Conservation (phyloP, 2,888 invertebrate genomes). For the Drosophila neutralis region DNA sequence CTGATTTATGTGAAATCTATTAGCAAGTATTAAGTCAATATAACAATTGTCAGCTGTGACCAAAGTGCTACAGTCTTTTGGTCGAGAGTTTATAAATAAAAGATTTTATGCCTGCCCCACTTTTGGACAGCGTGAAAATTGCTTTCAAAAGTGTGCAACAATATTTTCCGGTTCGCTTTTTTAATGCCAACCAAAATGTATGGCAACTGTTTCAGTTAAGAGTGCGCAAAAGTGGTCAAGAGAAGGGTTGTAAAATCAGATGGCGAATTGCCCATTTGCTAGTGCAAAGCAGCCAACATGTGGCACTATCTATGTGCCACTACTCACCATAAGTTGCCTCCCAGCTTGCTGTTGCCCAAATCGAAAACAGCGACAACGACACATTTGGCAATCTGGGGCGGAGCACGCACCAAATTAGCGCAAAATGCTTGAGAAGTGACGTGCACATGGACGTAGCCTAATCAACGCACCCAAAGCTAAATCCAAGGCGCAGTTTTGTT, state of each 20-base stretch:
- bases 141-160: constrained; percentile 39
- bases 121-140: constrained; percentile 57
- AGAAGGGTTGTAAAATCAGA: constrained; percentile 57
- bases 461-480: constrained; percentile 53
- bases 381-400: constrained; percentile 57
- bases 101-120: constrained; percentile 64
- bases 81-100: constrained; percentile 63
- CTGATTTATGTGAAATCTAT: constrained; percentile 74
- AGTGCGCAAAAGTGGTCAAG: constrained; percentile 12
- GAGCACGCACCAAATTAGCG: constrained; percentile 62
- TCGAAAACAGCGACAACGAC: constrained; percentile 28
- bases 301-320: constrained; percentile 15
- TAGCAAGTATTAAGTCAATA: constrained; percentile 72
- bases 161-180: constrained; percentile 51
- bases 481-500: constrained; percentile 31
- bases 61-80: constrained; percentile 20
- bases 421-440: constrained; percentile 46
- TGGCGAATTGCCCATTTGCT: constrained; percentile 54
- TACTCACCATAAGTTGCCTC: constrained; percentile 29
- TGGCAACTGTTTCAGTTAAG: constrained; percentile 14
- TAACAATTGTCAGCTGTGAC: constrained; percentile 60
- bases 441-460: constrained; percentile 40
- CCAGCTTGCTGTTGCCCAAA: constrained; percentile 39
- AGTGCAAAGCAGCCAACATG: constrained; percentile 24
- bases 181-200: constrained; percentile 23